Evolutionary conservation across 2,888 invertebrate species (phyloP).

Genomic region (Eurois occulta): DNA sequence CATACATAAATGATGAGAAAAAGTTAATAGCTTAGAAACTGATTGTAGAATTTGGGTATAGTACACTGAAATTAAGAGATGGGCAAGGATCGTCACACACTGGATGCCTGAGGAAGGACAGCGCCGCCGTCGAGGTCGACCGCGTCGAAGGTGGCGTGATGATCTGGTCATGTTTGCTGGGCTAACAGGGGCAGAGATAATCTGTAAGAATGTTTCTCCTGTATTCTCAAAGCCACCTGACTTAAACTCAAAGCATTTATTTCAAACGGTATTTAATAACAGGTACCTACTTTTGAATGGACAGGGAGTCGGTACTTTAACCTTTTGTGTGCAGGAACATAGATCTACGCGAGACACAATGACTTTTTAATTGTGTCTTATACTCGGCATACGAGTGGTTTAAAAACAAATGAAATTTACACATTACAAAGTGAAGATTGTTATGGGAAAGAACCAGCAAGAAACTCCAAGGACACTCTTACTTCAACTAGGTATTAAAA

Average conservation of each 20-base stretch:
- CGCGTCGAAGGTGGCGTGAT: background rate
- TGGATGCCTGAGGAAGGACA: background rate
- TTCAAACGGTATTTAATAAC: background rate
- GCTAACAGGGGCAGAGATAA: background rate
- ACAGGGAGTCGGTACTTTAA: background rate
- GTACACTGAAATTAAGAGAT: background rate
- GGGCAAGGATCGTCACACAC: background rate
- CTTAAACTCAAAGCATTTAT: background rate
- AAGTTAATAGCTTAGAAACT: background rate
- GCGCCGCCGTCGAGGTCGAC: background rate
- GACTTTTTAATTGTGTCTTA: too few species aligned
- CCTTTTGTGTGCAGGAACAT: too few species aligned
- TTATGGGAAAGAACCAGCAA: background rate
- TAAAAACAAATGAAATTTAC: background rate
- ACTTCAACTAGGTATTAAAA: background rate
- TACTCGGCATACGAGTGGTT: too few species aligned
- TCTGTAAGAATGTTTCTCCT: slow-evolving; percentile 8
- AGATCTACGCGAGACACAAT: too few species aligned
- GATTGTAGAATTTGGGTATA: background rate
- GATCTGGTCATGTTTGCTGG: background rate
- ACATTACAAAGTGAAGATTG: background rate
- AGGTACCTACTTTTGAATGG: background rate
- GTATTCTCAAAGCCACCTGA: slow-evolving; percentile 1
- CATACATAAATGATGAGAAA: slow-evolving; percentile 4
- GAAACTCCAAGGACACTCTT: background rate